Evolutionary conservation across 2,797 vertebrate species (phyloP), one percentile per base, ranked within the genome.

Genomic region (Coccyzus lansbergi): DNA sequence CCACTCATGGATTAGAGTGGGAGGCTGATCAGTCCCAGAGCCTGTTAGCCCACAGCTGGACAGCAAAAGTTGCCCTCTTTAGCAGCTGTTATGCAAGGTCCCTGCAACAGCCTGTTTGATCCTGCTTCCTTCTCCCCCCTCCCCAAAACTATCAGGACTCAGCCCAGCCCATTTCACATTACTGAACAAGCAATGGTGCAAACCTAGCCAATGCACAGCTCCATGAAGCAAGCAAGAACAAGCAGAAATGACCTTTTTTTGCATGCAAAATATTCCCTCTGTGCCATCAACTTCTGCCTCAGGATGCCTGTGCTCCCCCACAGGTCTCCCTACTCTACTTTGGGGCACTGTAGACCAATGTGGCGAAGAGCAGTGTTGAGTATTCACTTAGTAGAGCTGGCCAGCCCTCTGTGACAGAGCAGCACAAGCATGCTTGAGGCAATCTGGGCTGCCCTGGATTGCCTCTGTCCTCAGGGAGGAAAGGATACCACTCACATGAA

Each of bases 171-270:
- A 14, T 64, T 68, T 58, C 4, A 4, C 1, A 0, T 29, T 53
- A n/a, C 2, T 65, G 53, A 65, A 59, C 3, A 9, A 42, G 15
- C 44, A 52, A 4, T 2, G 4, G 34, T 56, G 51, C 58, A 75
- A 53, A 33, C 38, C 18, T 42, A 68, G 48, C 6, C 63, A 71
- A 36, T 25, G 38, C 29, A 62, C 1, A 52, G 18, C 16, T 19
- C 20, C 22, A 10, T 0, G 9, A 22, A 0, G 0, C 46, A 69
- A 65, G 20, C 28, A 72, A 78, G 38, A 80, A 42, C 0, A 0
- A 17, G 33, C 17, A 55, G 48, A 53, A n/a, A 7, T 42, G 51
- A 65, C 15, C 5, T 15, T 38, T 79, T 25, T 46, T 46, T 36
- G 16, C 26, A 15, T 1, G 7, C 18, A 31, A 42, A 70, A 51